Base-by-base conservation (phyloP, 2,113 vertebrate genomes). In the Alaudala cheleensis region DNA sequence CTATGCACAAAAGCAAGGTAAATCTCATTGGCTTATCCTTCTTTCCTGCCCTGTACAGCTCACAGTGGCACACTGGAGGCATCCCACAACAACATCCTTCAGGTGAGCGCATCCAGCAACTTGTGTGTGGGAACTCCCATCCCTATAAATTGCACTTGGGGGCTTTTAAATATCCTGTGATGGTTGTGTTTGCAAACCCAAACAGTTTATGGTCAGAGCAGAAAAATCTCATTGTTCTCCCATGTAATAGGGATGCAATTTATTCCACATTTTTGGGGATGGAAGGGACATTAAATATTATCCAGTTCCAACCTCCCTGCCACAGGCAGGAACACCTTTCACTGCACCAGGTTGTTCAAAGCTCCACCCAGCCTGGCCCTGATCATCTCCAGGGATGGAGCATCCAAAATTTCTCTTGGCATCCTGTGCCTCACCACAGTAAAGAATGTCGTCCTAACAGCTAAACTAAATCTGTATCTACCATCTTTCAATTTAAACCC, bases 71-170 rank as follows among this genome's bases (percentile, higher is more conserved):
- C 22, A 53, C 8, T 53, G 26, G 45, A 82, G 64, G 49, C 14
- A 66, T 24, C 33, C 20, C 31, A 26, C 9, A 56, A 26, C 31
- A n/a, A 14, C 10, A 33, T 28, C 61, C 53, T 67, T 64, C 40
- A 9, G 0, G 2, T 22, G 22, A 72, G 7, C 10, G 2, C 42
- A 53, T 51, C 53, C 57, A 80, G 28, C n/a, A 67, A 4, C 4
- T 28, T 42, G 37, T 14, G 14, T 2, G 0, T 10, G 21, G 33
- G 26, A 18, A 23, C 21, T 71, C 5, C 21, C 2, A 1, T 9
- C 14, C 39, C 57, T 58, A 9, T 31, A 29, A 39, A 31, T 39
- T 80, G 31, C 58, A 29, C 12, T 7, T 69, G 17, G 7, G 22
- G 4, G 1, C n/a, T 58, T 15, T 61, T 70, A n/a, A 65, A 74